Evolutionary conservation across 2,888 invertebrate species (phyloP).

Genomic region (Eupithecia pulchellata): DNA sequence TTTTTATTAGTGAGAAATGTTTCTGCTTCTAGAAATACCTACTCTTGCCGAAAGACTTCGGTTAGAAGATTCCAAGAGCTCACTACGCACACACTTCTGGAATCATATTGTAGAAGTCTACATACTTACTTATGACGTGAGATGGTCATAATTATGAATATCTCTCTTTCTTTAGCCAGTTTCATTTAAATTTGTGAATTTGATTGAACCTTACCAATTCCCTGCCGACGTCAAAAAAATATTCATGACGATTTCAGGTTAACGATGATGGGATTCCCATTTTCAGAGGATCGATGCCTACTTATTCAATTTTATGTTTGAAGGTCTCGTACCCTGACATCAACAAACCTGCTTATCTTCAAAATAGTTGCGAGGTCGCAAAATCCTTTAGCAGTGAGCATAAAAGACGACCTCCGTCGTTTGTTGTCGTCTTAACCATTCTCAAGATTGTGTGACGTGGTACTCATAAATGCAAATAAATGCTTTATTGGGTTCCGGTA

Average conservation of each 20-base stretch:
- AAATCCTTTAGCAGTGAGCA: conserved; percentile 58
- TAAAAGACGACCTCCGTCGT: conserved; percentile 64
- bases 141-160: neutral
- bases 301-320: conserved; percentile 20
- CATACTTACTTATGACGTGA: neutral
- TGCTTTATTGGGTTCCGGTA: conserved; percentile 42
- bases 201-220: neutral
- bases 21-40: neutral
- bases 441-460: conserved; percentile 60
- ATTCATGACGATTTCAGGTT: neutral
- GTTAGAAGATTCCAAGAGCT: neutral
- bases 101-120: neutral
- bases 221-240: neutral
- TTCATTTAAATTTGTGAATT: neutral
- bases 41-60: neutral
- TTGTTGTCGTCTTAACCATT: conserved; percentile 68
- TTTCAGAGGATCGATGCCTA: neutral
- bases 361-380: conserved; percentile 53
- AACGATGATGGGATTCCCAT: neutral
- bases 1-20: conserved; percentile 6
- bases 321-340: conserved; percentile 30
- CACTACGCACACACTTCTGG: neutral
- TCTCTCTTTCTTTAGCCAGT: neutral
- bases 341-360: conserved; percentile 39
- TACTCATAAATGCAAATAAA: conserved; percentile 58